These are phyloP conservation scores for Microcebus jonahi DNA, from an alignment of 2,113 vertebrate species.

Conservation along the genomic window DNA sequence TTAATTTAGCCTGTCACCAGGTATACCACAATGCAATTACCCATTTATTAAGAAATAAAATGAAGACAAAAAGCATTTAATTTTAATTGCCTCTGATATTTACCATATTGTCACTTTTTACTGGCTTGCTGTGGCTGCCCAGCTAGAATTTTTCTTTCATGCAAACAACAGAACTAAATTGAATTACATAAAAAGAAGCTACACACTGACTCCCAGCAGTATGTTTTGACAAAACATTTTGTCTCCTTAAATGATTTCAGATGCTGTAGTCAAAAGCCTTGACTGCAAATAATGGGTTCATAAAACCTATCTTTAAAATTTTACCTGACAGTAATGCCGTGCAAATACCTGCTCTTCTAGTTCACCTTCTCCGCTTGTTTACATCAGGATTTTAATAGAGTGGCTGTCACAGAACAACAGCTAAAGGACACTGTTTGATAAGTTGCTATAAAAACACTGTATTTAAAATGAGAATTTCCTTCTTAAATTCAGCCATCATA, in stretches of 20 bases:
- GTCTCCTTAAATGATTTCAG: constrained; percentile 91
- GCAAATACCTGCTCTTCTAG: constrained; percentile 88
- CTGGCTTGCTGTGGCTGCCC: constrained; percentile 78
- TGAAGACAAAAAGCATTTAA: constrained; percentile 84
- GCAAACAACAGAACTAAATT: constrained; percentile 87
- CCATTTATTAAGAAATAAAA: constrained; percentile 81
- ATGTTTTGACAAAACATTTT: constrained; percentile 91
- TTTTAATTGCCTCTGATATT: constrained; percentile 83
- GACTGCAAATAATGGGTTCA: constrained; percentile 90
- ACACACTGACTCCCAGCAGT: constrained; percentile 87
- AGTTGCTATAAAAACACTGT: constrained; percentile 87
- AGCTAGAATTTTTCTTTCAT: constrained; percentile 84
- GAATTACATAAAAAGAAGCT: constrained; percentile 89
- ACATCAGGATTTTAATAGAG: constrained; percentile 90
- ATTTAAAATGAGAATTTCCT: constrained; percentile 87
- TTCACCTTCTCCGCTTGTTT: constrained; percentile 90
- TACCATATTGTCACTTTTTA: constrained; percentile 81
- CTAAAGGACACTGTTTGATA: constrained; percentile 89
- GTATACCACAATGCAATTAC: constrained; percentile 77
- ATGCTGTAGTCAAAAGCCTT: constrained; percentile 90
- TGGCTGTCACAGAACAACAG: constrained; percentile 88
- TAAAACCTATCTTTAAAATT: constrained; percentile 90
- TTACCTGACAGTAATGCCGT: constrained; percentile 90
- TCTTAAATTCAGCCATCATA: constrained; percentile 84
- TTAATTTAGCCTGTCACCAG: constrained; percentile 64